Conservation (phyloP, 2,113 vertebrate species). For the Cathartes aura region DNA sequence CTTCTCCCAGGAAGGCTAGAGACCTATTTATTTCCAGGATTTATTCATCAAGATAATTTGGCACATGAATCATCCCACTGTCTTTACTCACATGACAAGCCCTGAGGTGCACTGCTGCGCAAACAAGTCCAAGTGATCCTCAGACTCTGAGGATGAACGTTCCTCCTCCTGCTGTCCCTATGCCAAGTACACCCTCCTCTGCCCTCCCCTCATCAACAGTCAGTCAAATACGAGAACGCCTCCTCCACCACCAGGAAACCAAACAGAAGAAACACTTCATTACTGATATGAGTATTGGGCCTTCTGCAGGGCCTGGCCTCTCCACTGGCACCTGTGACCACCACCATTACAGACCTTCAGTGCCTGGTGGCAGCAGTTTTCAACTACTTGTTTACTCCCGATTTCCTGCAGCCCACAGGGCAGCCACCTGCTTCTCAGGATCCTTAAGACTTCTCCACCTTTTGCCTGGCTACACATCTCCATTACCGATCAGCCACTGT, state of each 20-base stretch:
- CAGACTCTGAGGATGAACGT: neutral
- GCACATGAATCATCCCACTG: neutral
- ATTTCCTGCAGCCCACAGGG: neutral
- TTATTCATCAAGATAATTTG: neutral
- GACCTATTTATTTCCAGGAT: neutral
- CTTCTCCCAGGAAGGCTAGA: neutral
- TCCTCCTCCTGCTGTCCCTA: neutral
- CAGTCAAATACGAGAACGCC: rapidly evolving
- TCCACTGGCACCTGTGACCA: neutral
- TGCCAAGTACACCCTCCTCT: neutral
- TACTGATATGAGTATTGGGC: rapidly evolving
- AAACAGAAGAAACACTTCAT: neutral
- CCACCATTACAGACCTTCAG: too few species aligned
- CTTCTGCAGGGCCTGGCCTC: neutral
- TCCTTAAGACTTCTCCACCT: neutral
- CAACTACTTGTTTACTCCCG: neutral
- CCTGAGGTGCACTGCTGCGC: neutral
- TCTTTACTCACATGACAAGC: neutral
- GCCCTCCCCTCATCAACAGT: neutral
- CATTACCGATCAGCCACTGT: neutral
- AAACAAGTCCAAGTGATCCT: neutral
- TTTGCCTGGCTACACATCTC: neutral
- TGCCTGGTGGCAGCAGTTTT: neutral
- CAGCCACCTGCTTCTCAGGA: neutral
- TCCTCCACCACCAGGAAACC: neutral